Conservation (phyloP, 2,797 vertebrate genomes). For the Cercopithecus diana region DNA sequence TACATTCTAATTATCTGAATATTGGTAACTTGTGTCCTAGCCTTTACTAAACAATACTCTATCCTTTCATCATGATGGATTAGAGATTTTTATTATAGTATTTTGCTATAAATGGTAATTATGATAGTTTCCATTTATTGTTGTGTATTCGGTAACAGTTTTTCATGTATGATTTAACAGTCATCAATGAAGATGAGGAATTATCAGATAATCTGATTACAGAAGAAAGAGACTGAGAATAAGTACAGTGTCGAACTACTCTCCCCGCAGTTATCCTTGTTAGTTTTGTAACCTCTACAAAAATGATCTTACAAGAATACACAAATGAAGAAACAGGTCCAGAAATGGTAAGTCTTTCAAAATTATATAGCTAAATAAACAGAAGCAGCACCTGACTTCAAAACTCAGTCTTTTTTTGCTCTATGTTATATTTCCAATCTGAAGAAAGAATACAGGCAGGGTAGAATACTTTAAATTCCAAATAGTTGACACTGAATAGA, state of each 20-base stretch:
- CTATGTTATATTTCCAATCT: neutral
- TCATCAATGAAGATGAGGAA: neutral
- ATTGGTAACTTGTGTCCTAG: neutral
- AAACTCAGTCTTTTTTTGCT: neutral
- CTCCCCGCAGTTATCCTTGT: neutral
- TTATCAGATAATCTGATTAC: conserved; percentile 10
- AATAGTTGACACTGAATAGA: neutral
- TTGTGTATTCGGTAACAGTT: neutral
- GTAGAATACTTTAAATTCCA: neutral
- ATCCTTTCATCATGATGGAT: neutral
- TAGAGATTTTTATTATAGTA: neutral
- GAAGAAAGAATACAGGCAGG: conserved; percentile 19
- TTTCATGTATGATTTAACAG: neutral
- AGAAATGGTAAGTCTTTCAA: neutral
- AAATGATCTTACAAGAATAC: neutral
- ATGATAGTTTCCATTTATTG: conserved; percentile 14
- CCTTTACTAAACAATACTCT: neutral
- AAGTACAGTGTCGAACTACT: neutral
- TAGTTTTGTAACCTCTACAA: conserved; percentile 38
- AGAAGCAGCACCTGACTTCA: neutral
- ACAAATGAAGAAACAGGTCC: conserved; percentile 7
- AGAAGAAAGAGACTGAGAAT: conserved; percentile 24
- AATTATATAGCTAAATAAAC: neutral
- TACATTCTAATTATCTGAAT: conserved; percentile 22
- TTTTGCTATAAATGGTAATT: neutral